Percentiles rank a stretch among this genome's conserved stretches.
These are phyloP conservation scores for Trematomus loennbergii DNA, from an alignment of 2,113 vertebrate species.

Conservation along the genomic window DNA sequence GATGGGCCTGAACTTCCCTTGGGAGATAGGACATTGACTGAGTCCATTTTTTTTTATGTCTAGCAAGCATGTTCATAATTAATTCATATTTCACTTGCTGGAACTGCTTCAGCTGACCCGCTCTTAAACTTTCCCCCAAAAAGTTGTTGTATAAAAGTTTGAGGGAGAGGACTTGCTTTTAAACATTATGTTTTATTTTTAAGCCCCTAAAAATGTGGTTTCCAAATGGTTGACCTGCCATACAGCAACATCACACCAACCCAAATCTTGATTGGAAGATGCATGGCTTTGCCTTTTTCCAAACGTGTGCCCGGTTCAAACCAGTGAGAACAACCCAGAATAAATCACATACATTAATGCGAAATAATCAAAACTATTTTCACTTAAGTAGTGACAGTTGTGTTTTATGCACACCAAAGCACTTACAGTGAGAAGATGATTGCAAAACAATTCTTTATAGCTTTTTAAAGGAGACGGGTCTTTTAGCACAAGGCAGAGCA, in stretches of 20 bases:
- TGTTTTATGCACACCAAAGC: background rate
- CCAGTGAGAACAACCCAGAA: background rate
- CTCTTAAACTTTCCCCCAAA: constrained; percentile 16
- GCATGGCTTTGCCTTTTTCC: background rate
- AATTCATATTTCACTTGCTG: constrained; percentile 40
- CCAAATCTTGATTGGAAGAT: background rate
- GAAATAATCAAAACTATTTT: background rate
- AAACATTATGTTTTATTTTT: background rate
- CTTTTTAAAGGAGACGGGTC: background rate
- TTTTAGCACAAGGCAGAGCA: too few species aligned
- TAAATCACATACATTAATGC: background rate
- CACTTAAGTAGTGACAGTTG: background rate
- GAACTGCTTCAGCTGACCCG: constrained; percentile 6
- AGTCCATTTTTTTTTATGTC: constrained; percentile 28
- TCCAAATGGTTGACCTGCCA: too few species aligned
- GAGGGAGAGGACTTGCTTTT: background rate
- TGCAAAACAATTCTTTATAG: background rate
- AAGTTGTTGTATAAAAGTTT: constrained; percentile 34
- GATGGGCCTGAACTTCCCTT: constrained; percentile 50
- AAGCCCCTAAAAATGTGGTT: background rate
- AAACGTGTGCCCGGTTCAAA: background rate
- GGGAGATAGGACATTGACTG: constrained; percentile 47
- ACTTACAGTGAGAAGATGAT: background rate
- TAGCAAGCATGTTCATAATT: constrained; percentile 54
- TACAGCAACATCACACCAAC: too few species aligned